Evolutionary conservation across 1,140 invertebrate genomes (phyloP), one percentile per base, ranked within the genome.

Genomic region (Planococcus citri): DNA sequence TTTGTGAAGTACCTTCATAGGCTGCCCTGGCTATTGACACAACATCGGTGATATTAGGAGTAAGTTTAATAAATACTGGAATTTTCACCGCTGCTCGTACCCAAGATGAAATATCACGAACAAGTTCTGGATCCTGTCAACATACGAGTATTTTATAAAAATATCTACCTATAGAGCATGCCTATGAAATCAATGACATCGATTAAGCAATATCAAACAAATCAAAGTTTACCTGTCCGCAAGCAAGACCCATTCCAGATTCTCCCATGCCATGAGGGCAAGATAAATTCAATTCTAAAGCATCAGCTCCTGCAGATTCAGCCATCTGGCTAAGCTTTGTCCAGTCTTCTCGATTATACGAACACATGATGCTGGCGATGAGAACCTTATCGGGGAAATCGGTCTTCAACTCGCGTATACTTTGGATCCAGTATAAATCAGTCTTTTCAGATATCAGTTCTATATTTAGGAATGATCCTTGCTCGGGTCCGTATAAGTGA

Each of bases 231-330:
- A 92, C 90, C 83, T 97, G 94, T 72, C 96, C 97, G 81, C 95
- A 98, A 33, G 95, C 96, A 27, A 99, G 77, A 0, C 96, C 96
- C 96, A 99, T 98, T 68, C 95, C 95, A 69, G 91, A 85, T 82
- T 97, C 94, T 1, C 92, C 95, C 94, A 99, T 98, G 27, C 97
- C 97, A 81, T 99, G 96, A 0, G 97, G 96, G 81, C 97, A 98
- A 0, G 93, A 97, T 4, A 99, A 78, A 83, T 99, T 99, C 37
- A 98, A 78, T 79, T 99, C 97, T 3, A 99, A 80, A 0, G 92
- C 95, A 82, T 98, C 94, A 0, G 95, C 87, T 1, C 96, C 96
- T 12, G 93, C 85, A 3, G 83, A 82, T 80, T 93, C 92, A 4
- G 92, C 87, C 78, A 82, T 87, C 74, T 81, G 80, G 0, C 94